These are phyloP conservation scores for Fragum whitleyi DNA, from an alignment of 2,888 invertebrate genomes.

Conservation along the genomic window DNA sequence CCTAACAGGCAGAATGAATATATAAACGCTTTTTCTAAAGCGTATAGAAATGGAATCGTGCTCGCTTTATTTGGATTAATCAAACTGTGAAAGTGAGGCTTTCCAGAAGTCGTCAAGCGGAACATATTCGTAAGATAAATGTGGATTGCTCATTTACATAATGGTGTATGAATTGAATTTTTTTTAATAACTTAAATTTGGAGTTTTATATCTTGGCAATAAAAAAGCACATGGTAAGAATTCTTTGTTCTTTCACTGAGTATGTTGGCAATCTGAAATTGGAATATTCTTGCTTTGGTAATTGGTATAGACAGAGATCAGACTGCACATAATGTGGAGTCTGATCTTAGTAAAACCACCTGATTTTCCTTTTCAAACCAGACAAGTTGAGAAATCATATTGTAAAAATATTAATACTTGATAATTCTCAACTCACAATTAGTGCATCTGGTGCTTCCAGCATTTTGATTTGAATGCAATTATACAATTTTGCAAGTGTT, in stretches of 20 bases:
- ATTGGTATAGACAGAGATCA: too few species aligned
- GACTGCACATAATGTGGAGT: too few species aligned
- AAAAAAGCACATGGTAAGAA: neutral
- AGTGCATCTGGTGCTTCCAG: too few species aligned
- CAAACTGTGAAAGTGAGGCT: slow-evolving; percentile 35
- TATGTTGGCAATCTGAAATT: too few species aligned
- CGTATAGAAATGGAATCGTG: slow-evolving; percentile 19
- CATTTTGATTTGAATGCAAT: too few species aligned
- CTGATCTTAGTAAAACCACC: too few species aligned
- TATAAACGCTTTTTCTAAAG: slow-evolving; percentile 23
- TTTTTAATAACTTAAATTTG: neutral
- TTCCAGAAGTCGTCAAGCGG: slow-evolving; percentile 13
- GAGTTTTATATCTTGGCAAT: neutral
- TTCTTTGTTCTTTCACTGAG: neutral
- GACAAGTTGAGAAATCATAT: too few species aligned
- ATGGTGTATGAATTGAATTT: slow-evolving; percentile 6
- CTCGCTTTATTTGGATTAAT: slow-evolving; percentile 23
- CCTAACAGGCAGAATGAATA: neutral
- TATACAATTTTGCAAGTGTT: too few species aligned
- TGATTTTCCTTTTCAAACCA: too few species aligned
- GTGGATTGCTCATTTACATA: slow-evolving; percentile 8
- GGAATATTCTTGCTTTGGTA: too few species aligned
- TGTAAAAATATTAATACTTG: too few species aligned
- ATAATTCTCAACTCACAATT: too few species aligned
- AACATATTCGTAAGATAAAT: slow-evolving; percentile 13